Evolutionary conservation across 2,888 invertebrate species (phyloP), one percentile per base, ranked within the genome.

Genomic region (Folsomia candida): DNA sequence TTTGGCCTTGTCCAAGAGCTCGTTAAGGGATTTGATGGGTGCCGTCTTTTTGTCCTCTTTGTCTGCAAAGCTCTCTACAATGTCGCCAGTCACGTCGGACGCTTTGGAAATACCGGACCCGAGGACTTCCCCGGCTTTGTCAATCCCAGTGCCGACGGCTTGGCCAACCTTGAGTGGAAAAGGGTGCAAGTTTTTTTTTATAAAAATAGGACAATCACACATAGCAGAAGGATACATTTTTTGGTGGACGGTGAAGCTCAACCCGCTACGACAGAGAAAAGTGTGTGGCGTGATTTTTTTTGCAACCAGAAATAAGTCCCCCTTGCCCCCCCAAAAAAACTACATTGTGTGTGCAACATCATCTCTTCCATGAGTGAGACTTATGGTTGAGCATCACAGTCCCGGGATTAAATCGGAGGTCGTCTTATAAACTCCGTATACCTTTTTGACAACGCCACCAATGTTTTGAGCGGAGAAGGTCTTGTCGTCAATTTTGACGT

Each of bases 391-490:
- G n/a, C n/a, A n/a, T 54, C 20, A 54, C 4, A 54, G 54, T 54
- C 54, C 54, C 4, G 54, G 54, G 18, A 54, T n/a, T n/a, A 22
- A 6, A 22, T 54, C 22, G 20, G 57, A 28, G 60, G 60, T 60
- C 24, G 67, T 60, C 51, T 51, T 67, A 51, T 60, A 67, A 61
- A 61, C 60, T 37, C 59, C 51, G 18, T 25, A 59, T 67, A 88
- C 86, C 77, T 80, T 83, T 64, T 81, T 78, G 6, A 92, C 89
- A 1, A 88, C 89, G 65, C 88, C 86, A 0, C 89, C 91, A 51
- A 91, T 87, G 80, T 88, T 90, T 76, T 90, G 87, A 0, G 90
- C 86, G 0, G 89, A 89, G 83, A 92, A 90, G 0, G 92, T 92
- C 24, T 90, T 87, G 0, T 89, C 89, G 79, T 91, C 88, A 70